phyloP scores from a whole-genome alignment of 2,113 vertebrate species.

The Nematolebias whitei region DNA sequence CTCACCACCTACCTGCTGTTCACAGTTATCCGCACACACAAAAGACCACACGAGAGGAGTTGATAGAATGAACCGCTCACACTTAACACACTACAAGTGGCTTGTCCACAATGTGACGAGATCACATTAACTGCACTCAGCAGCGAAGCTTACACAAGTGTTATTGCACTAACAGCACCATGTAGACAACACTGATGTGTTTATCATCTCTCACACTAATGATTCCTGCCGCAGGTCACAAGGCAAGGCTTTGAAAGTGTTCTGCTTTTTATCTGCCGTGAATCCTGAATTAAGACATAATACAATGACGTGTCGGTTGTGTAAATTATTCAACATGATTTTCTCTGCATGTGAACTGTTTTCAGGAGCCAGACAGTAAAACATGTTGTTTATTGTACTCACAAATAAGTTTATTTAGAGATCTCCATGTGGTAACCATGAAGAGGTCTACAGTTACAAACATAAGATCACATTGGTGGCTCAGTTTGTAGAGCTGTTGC shows the following conservation, averaged over 20 bases:
- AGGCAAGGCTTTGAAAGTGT: conserved; percentile 35
- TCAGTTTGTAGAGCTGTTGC: no score
- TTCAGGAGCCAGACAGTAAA: neutral
- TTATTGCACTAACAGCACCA: conserved; percentile 28
- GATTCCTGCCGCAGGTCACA: conserved; percentile 58
- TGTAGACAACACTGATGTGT: conserved; percentile 42
- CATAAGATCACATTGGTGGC: no score
- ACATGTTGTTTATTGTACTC: neutral
- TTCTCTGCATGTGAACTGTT: conserved; percentile 44
- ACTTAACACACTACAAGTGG: conserved; percentile 56
- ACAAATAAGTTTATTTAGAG: neutral
- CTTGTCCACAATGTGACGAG: conserved; percentile 54
- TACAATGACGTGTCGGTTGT: conserved; percentile 39
- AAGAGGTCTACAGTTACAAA: conserved; percentile 3
- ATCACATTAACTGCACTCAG: conserved; percentile 56
- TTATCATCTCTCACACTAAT: conserved; percentile 51
- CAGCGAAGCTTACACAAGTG: conserved; percentile 55
- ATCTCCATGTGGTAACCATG: neutral
- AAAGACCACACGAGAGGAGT: conserved; percentile 68
- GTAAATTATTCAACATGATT: conserved; percentile 67
- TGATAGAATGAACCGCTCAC: conserved; percentile 62
- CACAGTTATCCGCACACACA: conserved; percentile 35
- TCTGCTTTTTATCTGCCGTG: conserved; percentile 14
- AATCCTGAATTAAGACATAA: conserved; percentile 48
- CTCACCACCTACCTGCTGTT: conserved; percentile 49